Evolutionary conservation across 1,140 invertebrate genomes (phyloP).

Genomic region (Littorina saxatilis): DNA sequence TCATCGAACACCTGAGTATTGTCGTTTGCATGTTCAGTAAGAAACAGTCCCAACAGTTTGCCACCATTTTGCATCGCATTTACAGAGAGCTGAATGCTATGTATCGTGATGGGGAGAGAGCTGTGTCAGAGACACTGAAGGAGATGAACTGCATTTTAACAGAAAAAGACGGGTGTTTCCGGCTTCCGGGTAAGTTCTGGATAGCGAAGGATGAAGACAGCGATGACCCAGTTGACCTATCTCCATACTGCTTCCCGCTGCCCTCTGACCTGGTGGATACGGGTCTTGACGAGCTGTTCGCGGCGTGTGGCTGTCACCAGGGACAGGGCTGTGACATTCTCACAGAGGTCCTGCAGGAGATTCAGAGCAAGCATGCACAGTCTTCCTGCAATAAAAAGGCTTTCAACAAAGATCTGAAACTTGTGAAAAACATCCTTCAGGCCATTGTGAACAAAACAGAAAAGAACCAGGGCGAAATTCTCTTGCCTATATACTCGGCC

Average conservation of each 20-base stretch:
- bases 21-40: neutral
- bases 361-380: constrained; percentile 28
- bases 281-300: constrained; percentile 22
- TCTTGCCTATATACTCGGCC: constrained; percentile 42
- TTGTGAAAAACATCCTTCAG: constrained; percentile 24
- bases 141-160: neutral
- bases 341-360: constrained; percentile 28
- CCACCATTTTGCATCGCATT: neutral
- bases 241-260: constrained; percentile 46
- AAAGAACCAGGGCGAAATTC: constrained; percentile 1
- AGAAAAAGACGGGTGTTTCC: constrained; percentile 4
- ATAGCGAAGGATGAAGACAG: neutral
- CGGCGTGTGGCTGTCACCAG: constrained; percentile 13
- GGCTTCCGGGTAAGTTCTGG: neutral
- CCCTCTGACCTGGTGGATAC: constrained; percentile 36
- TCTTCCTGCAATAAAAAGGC: neutral
- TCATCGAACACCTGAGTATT: constrained; percentile 13
- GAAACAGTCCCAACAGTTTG: neutral
- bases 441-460: constrained; percentile 11
- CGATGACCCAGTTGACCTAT: constrained; percentile 36
- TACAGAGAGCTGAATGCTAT: neutral
- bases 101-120: neutral
- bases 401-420: constrained; percentile 9
- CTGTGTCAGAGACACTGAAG: neutral
- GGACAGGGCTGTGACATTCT: constrained; percentile 29